Conservation (phyloP, 1,140 invertebrate species). For the Maniola jurtina region DNA sequence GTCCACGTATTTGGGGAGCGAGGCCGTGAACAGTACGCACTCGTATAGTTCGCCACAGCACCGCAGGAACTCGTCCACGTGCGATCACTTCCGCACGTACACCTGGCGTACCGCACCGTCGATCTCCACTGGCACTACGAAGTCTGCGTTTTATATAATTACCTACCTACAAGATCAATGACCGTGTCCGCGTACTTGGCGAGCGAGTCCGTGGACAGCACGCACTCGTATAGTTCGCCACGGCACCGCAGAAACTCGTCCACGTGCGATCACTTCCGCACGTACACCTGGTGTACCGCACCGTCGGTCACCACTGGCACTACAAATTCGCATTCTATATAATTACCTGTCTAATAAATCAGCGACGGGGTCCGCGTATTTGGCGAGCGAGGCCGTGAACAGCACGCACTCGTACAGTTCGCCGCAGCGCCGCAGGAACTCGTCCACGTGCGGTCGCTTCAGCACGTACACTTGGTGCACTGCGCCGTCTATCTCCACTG, state of each 20-base stretch:
- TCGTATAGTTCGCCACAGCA: constrained; percentile 99
- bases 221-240: constrained; percentile 99
- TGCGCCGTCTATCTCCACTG: constrained; percentile 99
- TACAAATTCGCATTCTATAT: too few relatives aligned
- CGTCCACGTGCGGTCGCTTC: constrained; percentile 99
- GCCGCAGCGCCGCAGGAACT: constrained; percentile 98
- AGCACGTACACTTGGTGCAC: constrained; percentile 99
- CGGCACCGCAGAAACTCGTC: constrained; percentile 99
- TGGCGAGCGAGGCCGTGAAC: constrained; percentile 99
- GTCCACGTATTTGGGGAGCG: constrained; percentile 99
- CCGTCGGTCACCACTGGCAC: constrained; percentile 99
- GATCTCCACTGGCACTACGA: constrained; percentile 99
- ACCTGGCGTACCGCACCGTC: constrained; percentile 99
- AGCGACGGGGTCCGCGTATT: constrained; percentile 99
- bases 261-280: constrained; percentile 98
- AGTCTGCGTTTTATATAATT: constrained; percentile 99
- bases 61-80: constrained; percentile 99
- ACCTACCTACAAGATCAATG: constrained; percentile 95
- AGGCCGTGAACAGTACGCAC: constrained; percentile 99
- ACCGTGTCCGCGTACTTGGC: constrained; percentile 99
- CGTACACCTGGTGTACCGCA: constrained; percentile 99
- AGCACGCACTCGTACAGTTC: constrained; percentile 99
- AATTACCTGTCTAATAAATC: constrained; percentile 96
- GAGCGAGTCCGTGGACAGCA: constrained; percentile 99
- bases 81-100: constrained; percentile 99